Evolutionary conservation across 2,113 vertebrate species (phyloP), one percentile per base, ranked within the genome.

Genomic region (Epinephelus cyanopodus): DNA sequence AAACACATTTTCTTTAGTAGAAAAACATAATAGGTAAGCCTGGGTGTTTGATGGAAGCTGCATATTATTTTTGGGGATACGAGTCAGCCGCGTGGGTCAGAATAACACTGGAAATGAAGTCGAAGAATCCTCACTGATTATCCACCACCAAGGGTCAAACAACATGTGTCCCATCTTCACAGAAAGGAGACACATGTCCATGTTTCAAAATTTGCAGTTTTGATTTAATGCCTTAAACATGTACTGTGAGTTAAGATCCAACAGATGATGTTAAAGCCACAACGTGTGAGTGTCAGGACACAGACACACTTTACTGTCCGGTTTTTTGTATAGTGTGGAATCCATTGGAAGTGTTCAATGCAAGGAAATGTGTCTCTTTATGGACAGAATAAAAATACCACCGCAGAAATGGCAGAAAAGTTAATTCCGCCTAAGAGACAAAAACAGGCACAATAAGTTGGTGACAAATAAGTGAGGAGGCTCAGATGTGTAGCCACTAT

Each of bases 1-100:
- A 79, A 89, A 71, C 86, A 82, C 42, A 79, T 91, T 92, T 89
- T 83, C 52, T 74, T 5, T 25, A 54, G 65, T 52, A 58, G 65
- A 71, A 78, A 77, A 83, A 77, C 53, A 7, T 18, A 37, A 83
- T 74, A 67, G 27, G 77, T 72, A 66, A 83, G 56, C 81, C 47
- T 39, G 61, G 15, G 68, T 14, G 1, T 77, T 77, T 81, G 74
- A 83, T 86, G 84, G 89, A 87, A 89, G 71, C 57, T 42, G 72
- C 39, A 39, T 79, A 74, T 85, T 89, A 81, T 84, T 68, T 48
- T 27, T 85, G 50, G 60, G 81, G 78, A 82, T 61, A 39, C 27
- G 79, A 74, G 80, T 78, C 78, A 79, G 33, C 56, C 0, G 23
- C 66, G 48, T 79, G 82, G 79, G 87, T 89, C 48, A 37, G 73